Percentiles rank a stretch among this genome's conserved stretches.
These are phyloP conservation scores for Doris montereyensis DNA, from an alignment of 2,888 invertebrate species.

Conservation along the genomic window DNA sequence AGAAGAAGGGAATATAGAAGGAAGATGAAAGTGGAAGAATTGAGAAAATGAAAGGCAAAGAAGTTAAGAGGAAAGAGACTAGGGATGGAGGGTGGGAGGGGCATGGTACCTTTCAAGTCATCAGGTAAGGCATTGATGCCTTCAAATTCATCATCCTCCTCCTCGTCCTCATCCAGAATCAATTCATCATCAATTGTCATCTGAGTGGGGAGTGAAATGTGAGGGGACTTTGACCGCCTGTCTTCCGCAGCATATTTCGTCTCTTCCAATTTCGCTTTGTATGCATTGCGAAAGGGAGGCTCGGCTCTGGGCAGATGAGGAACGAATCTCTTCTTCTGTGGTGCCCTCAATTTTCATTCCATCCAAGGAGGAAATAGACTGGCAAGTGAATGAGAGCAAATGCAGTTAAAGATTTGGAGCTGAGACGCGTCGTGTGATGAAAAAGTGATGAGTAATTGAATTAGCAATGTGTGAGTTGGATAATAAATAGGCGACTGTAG, in stretches of 20 bases:
- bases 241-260: slow-evolving; percentile 59
- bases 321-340: slow-evolving; percentile 53
- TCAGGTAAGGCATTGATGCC: slow-evolving; percentile 54
- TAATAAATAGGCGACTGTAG: too few relatives aligned
- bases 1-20: too few relatives aligned
- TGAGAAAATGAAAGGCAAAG: not conserved
- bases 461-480: too few relatives aligned
- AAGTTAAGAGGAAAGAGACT: too few relatives aligned
- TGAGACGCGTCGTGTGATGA: too few relatives aligned
- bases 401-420: not conserved
- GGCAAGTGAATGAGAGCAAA: not conserved
- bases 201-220: slow-evolving; percentile 55
- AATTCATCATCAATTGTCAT: slow-evolving; percentile 60
- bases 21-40: too few relatives aligned
- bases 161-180: slow-evolving; percentile 63
- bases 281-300: slow-evolving; percentile 61
- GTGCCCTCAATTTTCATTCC: slow-evolving; percentile 43
- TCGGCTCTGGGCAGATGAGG: slow-evolving; percentile 58
- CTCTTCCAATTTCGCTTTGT: slow-evolving; percentile 57
- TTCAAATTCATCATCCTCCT: slow-evolving; percentile 45
- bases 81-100: too few relatives aligned
- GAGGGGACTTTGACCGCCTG: slow-evolving; percentile 61
- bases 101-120: slow-evolving; percentile 55
- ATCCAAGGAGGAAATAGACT: slow-evolving; percentile 25
- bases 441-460: too few relatives aligned